Evolutionary conservation across 2,797 vertebrate genomes (phyloP), one percentile per base, ranked within the genome.

Genomic region (Sebastes cheni): DNA sequence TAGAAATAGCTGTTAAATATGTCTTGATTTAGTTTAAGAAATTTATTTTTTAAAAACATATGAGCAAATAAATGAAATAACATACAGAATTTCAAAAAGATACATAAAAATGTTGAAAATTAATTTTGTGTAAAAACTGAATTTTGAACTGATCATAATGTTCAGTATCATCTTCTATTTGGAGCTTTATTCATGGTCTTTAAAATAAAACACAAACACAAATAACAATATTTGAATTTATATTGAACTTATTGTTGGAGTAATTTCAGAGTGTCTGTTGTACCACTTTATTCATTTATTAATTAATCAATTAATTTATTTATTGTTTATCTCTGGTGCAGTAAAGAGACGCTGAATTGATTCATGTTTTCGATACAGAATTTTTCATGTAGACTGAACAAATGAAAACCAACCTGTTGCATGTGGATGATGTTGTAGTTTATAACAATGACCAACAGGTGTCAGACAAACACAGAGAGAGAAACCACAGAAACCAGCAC

Each of bases 391-490:
- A 16, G 10, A 27, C 30, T 4, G 22, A 42, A 55, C 16, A 25
- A 18, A 30, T 62, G 5, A 6, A 52, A 32, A 46, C 9, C 8
- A 50, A 11, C 29, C 1, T 18, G 23, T 18, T 27, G 7, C 5
- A 2, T 27, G 58, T 46, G 23, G 9, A 14, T 4, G 8, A 36
- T 80, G 76, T 30, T 30, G 30, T 72, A 75, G 39, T 85, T 82
- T 23, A 3, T 23, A n/a, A 18, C 0, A 12, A 20, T 27, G 59
- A 13, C 81, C 88, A 80, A 68, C 4, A 84, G 87, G 54, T 79
- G 90, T 79, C 84, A 88, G 59, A n/a, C 64, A 72, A 70, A 55
- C 14, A 59, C 14, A 66, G 46, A 30, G 12, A 34, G 46, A 30
- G 12, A 27, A 23, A 30, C n/a, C 25, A 39, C 46, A 62, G 34